Evolutionary conservation across 2,797 vertebrate genomes (phyloP), one percentile per base, ranked within the genome.

Genomic region (Sebastes cheni): DNA sequence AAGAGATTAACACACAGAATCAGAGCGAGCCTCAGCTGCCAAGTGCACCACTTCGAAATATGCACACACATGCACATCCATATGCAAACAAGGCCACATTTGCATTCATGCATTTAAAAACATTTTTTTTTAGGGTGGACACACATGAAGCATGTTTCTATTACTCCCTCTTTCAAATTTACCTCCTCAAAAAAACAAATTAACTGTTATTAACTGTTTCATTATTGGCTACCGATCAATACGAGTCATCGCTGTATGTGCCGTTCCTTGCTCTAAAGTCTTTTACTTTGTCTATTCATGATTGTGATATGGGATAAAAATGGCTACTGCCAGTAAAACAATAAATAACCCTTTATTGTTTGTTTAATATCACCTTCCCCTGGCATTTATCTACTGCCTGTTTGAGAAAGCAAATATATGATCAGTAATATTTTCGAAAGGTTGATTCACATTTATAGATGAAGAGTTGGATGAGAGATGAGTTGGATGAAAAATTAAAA

Each of bases 1-100:
- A 85, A 68, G 70, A 80, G 86, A 91, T 89, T 84, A 89, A 59
- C 86, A 73, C 73, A 65, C 54, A 42, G 27, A 81, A 77, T 66
- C 70, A 77, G 52, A 66, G 25, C 54, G 25, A n/a, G 73, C 46
- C 54, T 83, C 64, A 77, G 67, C 56, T 79, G 79, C 80, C 83
- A 88, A 86, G 61, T 70, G 54, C 69, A 60, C 30, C 22, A 25
- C 65, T 71, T 86, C 61, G 84, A 79, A 79, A 75, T 81, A 59
- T 83, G 56, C 55, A 80, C 64, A 77, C 50, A 54, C 42, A 77
- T 42, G 62, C 32, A 39, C 68, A 65, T 55, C 55, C 75, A 77
- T 74, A 70, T 62, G 46, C 64, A 81, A 68, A 50, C 46, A 79
- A 30, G 50, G 34, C 25, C 25, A 30, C 25, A 42, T 42, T 62